Conservation (phyloP, 2,888 invertebrate species). For the Agriopis aurantiaria region DNA sequence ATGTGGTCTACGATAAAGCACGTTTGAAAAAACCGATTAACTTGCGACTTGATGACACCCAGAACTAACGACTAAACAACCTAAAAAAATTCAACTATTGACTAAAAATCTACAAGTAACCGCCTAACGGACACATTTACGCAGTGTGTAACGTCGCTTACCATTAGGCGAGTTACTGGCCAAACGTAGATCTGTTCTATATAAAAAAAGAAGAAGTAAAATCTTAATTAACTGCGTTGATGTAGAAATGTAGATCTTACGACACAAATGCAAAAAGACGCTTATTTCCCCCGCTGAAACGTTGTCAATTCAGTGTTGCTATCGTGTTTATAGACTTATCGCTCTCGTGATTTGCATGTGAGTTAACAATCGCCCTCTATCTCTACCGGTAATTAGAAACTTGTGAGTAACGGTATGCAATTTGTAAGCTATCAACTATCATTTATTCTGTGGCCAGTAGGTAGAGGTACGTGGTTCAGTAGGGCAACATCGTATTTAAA, state of each 20-base stretch:
- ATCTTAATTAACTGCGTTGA: slow-evolving; percentile 4
- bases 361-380: slow-evolving; percentile 78
- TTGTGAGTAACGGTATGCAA: slow-evolving; percentile 76
- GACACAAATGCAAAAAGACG: neutral
- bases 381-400: slow-evolving; percentile 80
- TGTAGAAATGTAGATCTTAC: neutral
- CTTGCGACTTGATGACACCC: too few relatives aligned
- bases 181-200: too few relatives aligned
- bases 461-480: neutral
- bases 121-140: too few relatives aligned
- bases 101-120: too few relatives aligned
- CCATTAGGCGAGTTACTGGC: too few relatives aligned
- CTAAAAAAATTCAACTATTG: too few relatives aligned
- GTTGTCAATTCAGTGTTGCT: slow-evolving; percentile 52
- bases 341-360: slow-evolving; percentile 72
- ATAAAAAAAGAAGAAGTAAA: neutral
- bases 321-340: slow-evolving; percentile 21
- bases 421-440: slow-evolving; percentile 56
- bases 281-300: neutral
- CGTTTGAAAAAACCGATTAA: too few relatives aligned
- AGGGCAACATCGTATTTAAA: slow-evolving; percentile 6
- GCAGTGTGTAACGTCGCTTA: too few relatives aligned
- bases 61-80: too few relatives aligned
- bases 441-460: slow-evolving; percentile 3
- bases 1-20: too few relatives aligned